Evolutionary conservation across 2,797 vertebrate species (phyloP).

Genomic region (Amniataba percoides): DNA sequence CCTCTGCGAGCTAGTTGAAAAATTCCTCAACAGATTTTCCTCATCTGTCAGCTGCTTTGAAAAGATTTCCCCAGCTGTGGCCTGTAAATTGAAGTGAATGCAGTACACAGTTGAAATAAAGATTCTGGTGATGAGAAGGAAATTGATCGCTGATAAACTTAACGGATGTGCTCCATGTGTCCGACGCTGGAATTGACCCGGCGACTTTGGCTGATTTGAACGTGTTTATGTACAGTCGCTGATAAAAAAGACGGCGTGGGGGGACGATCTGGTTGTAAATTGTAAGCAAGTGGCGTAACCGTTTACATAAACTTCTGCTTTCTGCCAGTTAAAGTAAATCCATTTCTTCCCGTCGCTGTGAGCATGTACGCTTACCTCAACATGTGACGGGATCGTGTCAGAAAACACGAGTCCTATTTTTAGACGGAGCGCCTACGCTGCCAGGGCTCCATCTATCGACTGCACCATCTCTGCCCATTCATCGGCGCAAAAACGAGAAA

Average conservation of each 20-base stretch:
- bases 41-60: slow-evolving; percentile 10
- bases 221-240: neutral
- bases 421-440: neutral
- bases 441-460: slow-evolving; percentile 21
- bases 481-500: neutral
- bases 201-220: neutral
- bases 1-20: neutral
- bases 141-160: neutral
- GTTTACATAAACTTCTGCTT: neutral
- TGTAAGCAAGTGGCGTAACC: neutral
- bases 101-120: neutral
- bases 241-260: neutral
- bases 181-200: neutral
- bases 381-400: neutral
- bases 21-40: neutral
- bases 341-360: neutral
- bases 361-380: neutral
- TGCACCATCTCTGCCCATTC: too few species aligned
- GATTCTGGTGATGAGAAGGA: neutral
- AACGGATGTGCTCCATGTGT: neutral
- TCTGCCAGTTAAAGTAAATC: neutral
- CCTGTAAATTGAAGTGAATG: neutral
- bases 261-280: neutral
- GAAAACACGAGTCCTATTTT: neutral
- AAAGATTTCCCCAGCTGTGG: slow-evolving; percentile 22